Conservation (phyloP, 2,888 invertebrate genomes). For the Macrostomum cliftonense region DNA sequence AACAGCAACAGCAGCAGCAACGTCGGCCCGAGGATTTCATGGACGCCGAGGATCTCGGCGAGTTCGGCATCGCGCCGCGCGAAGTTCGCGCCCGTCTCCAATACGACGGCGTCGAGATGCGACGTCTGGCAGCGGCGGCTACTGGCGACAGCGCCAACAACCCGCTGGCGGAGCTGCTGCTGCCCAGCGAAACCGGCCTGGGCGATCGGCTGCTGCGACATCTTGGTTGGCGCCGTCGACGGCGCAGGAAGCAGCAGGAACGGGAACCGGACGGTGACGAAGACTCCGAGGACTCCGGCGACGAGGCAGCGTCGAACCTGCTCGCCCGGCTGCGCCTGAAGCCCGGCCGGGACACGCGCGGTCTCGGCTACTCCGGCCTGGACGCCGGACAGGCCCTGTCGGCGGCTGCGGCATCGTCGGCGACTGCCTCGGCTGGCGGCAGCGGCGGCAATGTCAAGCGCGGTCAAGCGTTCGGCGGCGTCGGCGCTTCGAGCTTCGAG, state of each 20-base stretch:
- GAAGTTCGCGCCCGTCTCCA: conserved; percentile 59
- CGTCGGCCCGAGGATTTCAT: conserved; percentile 71
- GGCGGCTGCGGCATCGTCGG: no score
- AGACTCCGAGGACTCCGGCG: no score
- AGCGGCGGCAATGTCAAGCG: conserved; percentile 1
- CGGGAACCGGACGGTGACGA: no score
- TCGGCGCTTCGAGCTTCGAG: conserved; percentile 84
- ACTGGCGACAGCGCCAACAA: conserved; percentile 61
- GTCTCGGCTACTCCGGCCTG: not conserved
- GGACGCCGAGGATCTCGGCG: conserved; percentile 88
- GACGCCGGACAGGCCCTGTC: not conserved
- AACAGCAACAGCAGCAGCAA: conserved; percentile 35
- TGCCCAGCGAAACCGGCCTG: no score
- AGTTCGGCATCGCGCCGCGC: conserved; percentile 82
- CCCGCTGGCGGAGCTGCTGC: conserved; percentile 47
- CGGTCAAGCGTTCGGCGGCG: conserved; percentile 82
- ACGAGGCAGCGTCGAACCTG: no score
- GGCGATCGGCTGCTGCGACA: no score
- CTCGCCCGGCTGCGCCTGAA: no score
- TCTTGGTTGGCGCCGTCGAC: no score
- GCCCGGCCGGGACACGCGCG: not conserved
- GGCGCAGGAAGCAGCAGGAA: no score
- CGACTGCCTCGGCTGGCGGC: not conserved
- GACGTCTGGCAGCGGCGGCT: not conserved
- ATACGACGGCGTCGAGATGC: conserved; percentile 39